Percentiles rank a stretch among this genome's conserved stretches.
Evolutionary conservation across 2,797 vertebrate genomes (phyloP).

Genomic region (Percopsis omiscomaycus): DNA sequence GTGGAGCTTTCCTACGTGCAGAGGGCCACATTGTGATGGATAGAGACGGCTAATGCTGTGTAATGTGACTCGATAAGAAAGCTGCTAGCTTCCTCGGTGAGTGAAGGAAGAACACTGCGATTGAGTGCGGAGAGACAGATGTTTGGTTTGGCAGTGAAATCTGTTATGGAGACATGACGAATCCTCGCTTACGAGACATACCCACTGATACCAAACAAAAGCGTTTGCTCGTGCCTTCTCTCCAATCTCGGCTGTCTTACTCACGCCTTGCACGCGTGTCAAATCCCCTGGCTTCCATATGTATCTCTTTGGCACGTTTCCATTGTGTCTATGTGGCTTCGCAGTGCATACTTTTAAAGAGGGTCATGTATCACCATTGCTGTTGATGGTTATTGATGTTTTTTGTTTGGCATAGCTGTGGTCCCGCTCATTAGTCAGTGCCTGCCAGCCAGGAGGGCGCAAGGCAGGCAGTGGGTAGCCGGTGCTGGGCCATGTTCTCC

Average conservation of each 20-base stretch:
- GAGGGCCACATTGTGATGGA: conserved; percentile 38
- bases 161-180: neutral
- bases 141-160: conserved; percentile 35
- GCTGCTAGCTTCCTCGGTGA: conserved; percentile 27
- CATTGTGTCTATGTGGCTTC: neutral
- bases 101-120: conserved; percentile 22
- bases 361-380: neutral
- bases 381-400: conserved; percentile 31
- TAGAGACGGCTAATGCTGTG: conserved; percentile 32
- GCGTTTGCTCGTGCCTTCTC: conserved; percentile 11
- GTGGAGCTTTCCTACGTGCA: conserved; percentile 39
- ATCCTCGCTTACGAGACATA: conserved; percentile 6
- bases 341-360: conserved; percentile 31
- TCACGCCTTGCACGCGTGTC: too few species aligned
- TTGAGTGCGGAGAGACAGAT: conserved; percentile 4
- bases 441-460: conserved; percentile 14
- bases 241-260: too few species aligned
- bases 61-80: conserved; percentile 33
- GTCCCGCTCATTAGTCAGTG: conserved; percentile 48
- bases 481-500: conserved; percentile 37
- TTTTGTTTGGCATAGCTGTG: conserved; percentile 32
- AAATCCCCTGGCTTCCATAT: neutral
- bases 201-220: neutral
- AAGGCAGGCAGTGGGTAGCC: conserved; percentile 24
- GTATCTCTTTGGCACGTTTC: conserved; percentile 1